phyloP scores from a whole-genome alignment of 2,797 vertebrate genomes.

The Gobio occitaniae region DNA sequence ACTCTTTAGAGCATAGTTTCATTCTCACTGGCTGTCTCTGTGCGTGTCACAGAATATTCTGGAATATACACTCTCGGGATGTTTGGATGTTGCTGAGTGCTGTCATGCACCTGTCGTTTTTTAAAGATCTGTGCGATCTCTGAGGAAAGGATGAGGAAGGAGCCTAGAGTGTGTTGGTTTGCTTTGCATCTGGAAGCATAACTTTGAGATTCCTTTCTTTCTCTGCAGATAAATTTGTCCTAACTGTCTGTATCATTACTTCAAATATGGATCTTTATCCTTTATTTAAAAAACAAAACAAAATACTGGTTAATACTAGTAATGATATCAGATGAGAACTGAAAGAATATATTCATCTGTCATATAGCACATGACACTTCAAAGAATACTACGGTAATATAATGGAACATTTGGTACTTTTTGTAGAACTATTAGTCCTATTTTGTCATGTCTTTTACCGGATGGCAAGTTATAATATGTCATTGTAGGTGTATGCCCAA shows the following conservation, averaged over 20 bases:
- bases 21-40: constrained; percentile 9
- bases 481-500: not conserved
- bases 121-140: not conserved
- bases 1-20: constrained; percentile 18
- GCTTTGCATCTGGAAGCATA: constrained; percentile 20
- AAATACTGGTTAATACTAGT: not conserved
- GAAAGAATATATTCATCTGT: not conserved
- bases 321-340: not conserved
- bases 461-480: not conserved
- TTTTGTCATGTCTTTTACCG: not conserved
- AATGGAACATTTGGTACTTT: not conserved
- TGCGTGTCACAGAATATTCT: constrained; percentile 20
- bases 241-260: not conserved
- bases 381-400: not conserved
- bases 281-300: not conserved
- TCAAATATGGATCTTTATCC: not conserved
- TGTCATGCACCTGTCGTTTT: not conserved
- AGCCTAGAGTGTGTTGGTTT: constrained; percentile 4
- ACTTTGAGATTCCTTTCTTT: constrained; percentile 3
- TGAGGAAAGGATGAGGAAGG: not conserved
- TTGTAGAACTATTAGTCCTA: not conserved
- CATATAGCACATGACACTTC: not conserved
- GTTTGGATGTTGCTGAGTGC: constrained; percentile 8
- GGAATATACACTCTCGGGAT: constrained; percentile 18
- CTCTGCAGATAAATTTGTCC: not conserved